Evolutionary conservation across 2,888 invertebrate genomes (phyloP).

Genomic region (Microctonus aethiopoides): DNA sequence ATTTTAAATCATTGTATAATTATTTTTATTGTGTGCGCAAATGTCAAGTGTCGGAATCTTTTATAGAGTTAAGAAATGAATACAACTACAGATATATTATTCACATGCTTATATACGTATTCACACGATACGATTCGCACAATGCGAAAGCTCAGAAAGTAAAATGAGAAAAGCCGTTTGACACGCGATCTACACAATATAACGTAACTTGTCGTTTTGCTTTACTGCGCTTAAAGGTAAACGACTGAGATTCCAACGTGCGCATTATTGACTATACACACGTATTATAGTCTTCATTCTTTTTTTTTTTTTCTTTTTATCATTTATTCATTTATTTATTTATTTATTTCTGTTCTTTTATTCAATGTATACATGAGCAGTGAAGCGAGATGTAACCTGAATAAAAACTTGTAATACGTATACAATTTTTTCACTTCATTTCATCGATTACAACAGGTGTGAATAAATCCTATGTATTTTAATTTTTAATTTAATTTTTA

Average conservation of each 20-base stretch:
- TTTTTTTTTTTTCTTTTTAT: too few species aligned
- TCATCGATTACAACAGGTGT: too few species aligned
- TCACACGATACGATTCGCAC: neutral
- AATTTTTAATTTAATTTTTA: too few species aligned
- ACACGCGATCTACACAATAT: slow-evolving; percentile 37
- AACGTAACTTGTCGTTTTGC: neutral
- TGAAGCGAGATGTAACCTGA: too few species aligned
- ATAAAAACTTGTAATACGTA: too few species aligned
- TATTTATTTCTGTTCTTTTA: too few species aligned
- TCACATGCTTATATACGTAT: slow-evolving; percentile 3
- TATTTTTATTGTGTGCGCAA: neutral
- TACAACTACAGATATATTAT: neutral
- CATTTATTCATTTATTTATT: too few species aligned
- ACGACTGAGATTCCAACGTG: neutral
- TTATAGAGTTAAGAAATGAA: neutral
- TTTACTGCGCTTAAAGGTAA: slow-evolving; percentile 6
- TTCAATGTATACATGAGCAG: neutral
- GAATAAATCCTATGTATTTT: too few species aligned
- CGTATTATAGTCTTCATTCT: neutral
- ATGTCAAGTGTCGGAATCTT: neutral
- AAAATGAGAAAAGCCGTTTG: slow-evolving; percentile 24
- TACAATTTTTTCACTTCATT: too few species aligned
- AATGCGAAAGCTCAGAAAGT: slow-evolving; percentile 27
- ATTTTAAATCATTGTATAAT: neutral
- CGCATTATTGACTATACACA: neutral